phyloP scores from a whole-genome alignment of 2,888 invertebrate species.

The Plutella xylostella region DNA sequence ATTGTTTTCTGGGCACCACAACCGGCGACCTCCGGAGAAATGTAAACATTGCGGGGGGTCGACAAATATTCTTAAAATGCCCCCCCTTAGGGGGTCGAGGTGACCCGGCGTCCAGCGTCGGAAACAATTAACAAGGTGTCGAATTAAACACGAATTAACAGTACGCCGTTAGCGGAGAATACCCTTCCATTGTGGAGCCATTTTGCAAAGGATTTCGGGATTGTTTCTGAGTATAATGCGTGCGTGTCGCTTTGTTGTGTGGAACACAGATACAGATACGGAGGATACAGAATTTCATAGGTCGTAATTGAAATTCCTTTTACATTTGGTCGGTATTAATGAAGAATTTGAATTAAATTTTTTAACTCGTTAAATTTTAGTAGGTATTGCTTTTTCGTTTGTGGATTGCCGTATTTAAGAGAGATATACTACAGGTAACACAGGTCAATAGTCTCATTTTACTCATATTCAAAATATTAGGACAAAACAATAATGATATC shows the following conservation, averaged over 20 bases:
- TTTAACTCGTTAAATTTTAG: too few relatives aligned
- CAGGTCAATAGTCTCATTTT: too few relatives aligned
- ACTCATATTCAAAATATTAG: too few relatives aligned
- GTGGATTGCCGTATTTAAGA: too few relatives aligned
- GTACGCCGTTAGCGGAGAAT: conserved; percentile 63
- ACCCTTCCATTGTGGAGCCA: conserved; percentile 63
- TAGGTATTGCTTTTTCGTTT: too few relatives aligned
- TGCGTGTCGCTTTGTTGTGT: conserved; percentile 57
- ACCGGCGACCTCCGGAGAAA: conserved; percentile 53
- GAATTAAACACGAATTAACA: conserved; percentile 70
- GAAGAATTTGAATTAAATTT: conserved; percentile 3
- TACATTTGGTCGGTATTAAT: neutral
- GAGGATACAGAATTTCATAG: neutral
- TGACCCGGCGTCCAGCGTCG: conserved; percentile 53
- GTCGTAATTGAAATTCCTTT: conserved; percentile 2
- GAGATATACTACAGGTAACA: too few relatives aligned
- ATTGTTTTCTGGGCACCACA: conserved; percentile 69
- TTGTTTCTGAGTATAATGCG: conserved; percentile 62
- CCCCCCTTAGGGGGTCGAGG: conserved; percentile 42
- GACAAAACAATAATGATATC: too few relatives aligned
- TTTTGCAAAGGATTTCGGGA: conserved; percentile 64
- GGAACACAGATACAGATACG: conserved; percentile 32
- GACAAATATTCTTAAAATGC: conserved; percentile 69
- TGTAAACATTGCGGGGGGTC: conserved; percentile 54
- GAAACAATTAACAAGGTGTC: conserved; percentile 71